Conservation (phyloP, 2,797 vertebrate species). For the Diceros bicornis region DNA sequence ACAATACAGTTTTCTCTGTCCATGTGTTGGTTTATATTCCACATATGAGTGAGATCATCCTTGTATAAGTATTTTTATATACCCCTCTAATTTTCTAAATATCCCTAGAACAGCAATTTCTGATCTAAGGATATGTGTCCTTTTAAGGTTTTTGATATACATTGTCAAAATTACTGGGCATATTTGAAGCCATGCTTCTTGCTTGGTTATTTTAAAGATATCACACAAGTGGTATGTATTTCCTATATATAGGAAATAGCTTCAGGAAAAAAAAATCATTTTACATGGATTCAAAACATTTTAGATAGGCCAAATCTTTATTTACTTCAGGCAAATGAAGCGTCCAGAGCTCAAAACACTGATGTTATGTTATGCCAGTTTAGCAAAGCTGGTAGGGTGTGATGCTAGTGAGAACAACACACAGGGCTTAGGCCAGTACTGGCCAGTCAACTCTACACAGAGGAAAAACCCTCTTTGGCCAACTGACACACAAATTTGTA, state of each 20-base stretch:
- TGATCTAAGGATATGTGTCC: conserved; percentile 35
- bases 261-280: conserved; percentile 55
- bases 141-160: conserved; percentile 55
- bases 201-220: conserved; percentile 70
- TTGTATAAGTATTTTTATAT: conserved; percentile 47
- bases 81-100: conserved; percentile 37
- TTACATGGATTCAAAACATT: conserved; percentile 55
- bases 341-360: conserved; percentile 16
- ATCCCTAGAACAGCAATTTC: conserved; percentile 58
- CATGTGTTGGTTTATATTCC: too few relatives aligned
- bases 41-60: background rate
- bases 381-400: conserved; percentile 13
- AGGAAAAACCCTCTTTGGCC: conserved; percentile 44
- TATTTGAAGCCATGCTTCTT: conserved; percentile 57
- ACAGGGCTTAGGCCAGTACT: background rate
- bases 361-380: background rate
- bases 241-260: conserved; percentile 53
- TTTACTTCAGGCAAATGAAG: conserved; percentile 44
- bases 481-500: conserved; percentile 39
- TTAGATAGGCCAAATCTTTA: conserved; percentile 22
- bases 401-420: background rate
- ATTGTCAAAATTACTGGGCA: conserved; percentile 27
- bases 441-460: background rate
- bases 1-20: too few relatives aligned
- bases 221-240: conserved; percentile 18